Evolutionary conservation across 2,113 vertebrate species (phyloP).

Genomic region (Onychostoma macrolepis): DNA sequence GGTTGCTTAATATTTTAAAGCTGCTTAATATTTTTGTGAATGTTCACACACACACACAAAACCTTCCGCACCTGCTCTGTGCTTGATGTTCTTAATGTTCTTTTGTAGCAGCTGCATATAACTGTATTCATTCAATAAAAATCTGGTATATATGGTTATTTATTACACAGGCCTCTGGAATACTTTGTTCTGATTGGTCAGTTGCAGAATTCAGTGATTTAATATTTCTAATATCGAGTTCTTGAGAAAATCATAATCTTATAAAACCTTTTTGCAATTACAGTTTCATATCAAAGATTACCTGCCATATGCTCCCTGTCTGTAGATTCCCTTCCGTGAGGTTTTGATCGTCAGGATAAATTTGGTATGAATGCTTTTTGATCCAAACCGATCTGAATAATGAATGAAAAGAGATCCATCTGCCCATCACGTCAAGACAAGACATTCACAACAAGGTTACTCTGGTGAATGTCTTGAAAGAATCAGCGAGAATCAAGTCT

Average conservation of each 20-base stretch:
- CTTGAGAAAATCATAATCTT: not conserved
- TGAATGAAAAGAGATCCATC: slow-evolving; percentile 37
- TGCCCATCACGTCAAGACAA: slow-evolving; percentile 1
- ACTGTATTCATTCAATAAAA: not conserved
- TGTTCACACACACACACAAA: not conserved
- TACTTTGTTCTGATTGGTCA: not conserved
- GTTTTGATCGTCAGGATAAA: not conserved
- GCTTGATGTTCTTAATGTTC: not conserved
- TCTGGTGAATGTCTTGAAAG: not conserved
- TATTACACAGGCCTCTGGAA: not conserved
- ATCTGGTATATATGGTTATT: not conserved
- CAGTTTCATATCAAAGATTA: not conserved
- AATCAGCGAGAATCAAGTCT: slow-evolving; percentile 8
- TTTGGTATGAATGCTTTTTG: slow-evolving; percentile 19
- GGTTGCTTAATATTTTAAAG: too few species aligned
- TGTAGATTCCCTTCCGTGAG: not conserved
- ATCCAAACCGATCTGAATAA: slow-evolving; percentile 30
- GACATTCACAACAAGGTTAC: not conserved
- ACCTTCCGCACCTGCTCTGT: not conserved
- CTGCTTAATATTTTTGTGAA: not conserved
- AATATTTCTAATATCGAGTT: not conserved
- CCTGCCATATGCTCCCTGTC: not conserved
- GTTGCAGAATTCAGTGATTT: not conserved
- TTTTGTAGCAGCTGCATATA: not conserved
- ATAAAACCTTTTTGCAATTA: not conserved